Percentiles rank a stretch among this genome's conserved stretches.
phyloP scores from a whole-genome alignment of 1,140 invertebrate species.

The Papilio polyxenes region DNA sequence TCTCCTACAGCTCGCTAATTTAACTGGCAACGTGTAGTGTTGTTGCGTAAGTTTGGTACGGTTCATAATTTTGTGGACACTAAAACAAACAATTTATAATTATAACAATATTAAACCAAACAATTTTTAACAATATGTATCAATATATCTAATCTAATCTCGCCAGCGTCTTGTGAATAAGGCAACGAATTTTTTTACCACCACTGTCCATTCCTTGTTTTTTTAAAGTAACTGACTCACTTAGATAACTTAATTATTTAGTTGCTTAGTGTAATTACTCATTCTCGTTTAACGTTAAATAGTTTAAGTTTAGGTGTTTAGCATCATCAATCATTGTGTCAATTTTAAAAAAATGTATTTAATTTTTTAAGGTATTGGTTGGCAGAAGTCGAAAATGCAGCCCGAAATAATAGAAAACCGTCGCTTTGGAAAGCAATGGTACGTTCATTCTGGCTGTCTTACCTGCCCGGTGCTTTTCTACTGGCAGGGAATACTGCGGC shows the following conservation, averaged over 20 bases:
- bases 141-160: too few relatives aligned
- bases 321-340: not conserved
- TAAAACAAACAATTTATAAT: too few relatives aligned
- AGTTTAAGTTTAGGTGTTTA: not conserved
- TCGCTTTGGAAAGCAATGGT: conserved; percentile 75
- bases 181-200: not conserved
- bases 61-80: too few relatives aligned
- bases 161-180: too few relatives aligned
- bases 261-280: not conserved
- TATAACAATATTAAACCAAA: too few relatives aligned
- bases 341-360: not conserved
- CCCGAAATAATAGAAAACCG: conserved; percentile 60
- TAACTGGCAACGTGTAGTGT: too few relatives aligned
- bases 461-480: conserved; percentile 67
- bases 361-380: conserved; percentile 73
- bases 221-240: not conserved
- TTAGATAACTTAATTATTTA: not conserved
- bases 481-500: conserved; percentile 50
- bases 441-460: conserved; percentile 74
- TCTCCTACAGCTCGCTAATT: too few relatives aligned
- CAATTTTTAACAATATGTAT: too few relatives aligned
- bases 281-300: not conserved
- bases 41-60: too few relatives aligned
- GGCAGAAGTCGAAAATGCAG: conserved; percentile 68
- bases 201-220: not conserved